A percentile compares a stretch with the other conserved stretches of the same genome.
Evolutionary conservation across 1,140 invertebrate species (phyloP).

Genomic region (Holotrichia oblita): DNA sequence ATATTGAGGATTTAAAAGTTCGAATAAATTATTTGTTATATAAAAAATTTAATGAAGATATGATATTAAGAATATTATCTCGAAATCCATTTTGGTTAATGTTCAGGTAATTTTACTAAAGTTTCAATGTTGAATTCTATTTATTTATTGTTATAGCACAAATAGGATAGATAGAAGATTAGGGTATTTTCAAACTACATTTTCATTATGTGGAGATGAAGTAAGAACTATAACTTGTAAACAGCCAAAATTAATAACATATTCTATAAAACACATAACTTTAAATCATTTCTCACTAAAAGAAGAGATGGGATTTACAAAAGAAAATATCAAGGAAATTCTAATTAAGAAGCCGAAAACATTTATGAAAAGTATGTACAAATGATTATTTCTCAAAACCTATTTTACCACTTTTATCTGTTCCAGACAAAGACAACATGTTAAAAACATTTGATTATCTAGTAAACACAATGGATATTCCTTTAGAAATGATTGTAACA

Average conservation of each 20-base stretch:
- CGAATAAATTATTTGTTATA: conserved; percentile 86
- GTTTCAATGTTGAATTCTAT: conserved; percentile 38
- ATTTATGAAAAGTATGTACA: conserved; percentile 75
- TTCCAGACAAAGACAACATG: conserved; percentile 74
- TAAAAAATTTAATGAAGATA: conserved; percentile 77
- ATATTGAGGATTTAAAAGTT: conserved; percentile 78
- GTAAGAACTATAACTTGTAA: conserved; percentile 73
- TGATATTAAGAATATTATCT: conserved; percentile 76
- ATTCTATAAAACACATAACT: conserved; percentile 67
- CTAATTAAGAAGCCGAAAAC: conserved; percentile 73
- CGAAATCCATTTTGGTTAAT: conserved; percentile 80
- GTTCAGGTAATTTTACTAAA: conserved; percentile 66
- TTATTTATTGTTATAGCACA: conserved; percentile 64
- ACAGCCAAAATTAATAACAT: conserved; percentile 81
- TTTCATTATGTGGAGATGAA: conserved; percentile 76
- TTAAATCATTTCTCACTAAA: conserved; percentile 71
- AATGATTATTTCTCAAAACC: conserved; percentile 45
- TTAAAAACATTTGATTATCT: conserved; percentile 80
- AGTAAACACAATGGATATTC: conserved; percentile 81
- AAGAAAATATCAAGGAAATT: conserved; percentile 69
- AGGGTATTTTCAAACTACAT: conserved; percentile 85
- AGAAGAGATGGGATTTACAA: conserved; percentile 77
- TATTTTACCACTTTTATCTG: conserved; percentile 36
- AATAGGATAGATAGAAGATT: conserved; percentile 80
- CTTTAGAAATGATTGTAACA: conserved; percentile 73